A percentile compares a stretch with the other conserved stretches of the same genome.
phyloP scores from a whole-genome alignment of 92 coral and sea anemone genomes.

The Virgularia gustaviana region DNA sequence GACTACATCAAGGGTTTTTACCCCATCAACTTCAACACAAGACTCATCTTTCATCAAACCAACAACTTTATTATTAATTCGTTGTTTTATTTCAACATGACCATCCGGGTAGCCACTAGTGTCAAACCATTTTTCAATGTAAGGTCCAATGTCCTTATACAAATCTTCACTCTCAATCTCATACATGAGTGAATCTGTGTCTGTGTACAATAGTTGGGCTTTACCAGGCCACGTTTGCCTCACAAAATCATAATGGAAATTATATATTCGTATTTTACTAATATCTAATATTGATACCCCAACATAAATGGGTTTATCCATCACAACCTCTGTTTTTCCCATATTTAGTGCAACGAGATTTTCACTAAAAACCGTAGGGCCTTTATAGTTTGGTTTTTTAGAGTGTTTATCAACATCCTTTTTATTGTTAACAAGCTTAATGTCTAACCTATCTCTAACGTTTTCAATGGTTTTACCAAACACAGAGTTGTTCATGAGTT shows the following conservation, averaged over 20 bases:
- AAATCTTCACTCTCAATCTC: not conserved
- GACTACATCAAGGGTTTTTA: too few species aligned
- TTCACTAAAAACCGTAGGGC: not conserved
- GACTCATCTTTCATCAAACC: constrained; percentile 14
- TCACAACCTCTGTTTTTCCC: not conserved
- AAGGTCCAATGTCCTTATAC: not conserved
- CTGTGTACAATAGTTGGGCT: not conserved
- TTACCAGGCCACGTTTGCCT: not conserved
- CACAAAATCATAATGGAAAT: not conserved
- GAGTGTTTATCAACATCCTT: not conserved
- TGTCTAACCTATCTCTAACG: not conserved
- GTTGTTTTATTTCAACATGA: not conserved
- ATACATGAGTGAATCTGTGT: too few species aligned
- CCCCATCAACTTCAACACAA: not conserved
- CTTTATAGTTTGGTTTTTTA: not conserved
- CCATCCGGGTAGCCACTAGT: not conserved
- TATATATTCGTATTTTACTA: not conserved
- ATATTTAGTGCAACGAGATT: not conserved
- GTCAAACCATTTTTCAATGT: not conserved
- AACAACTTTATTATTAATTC: not conserved
- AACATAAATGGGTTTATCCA: not conserved
- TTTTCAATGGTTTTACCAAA: not conserved
- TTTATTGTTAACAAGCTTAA: not conserved
- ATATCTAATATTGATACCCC: not conserved
- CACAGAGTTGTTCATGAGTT: not conserved